Evolutionary conservation across 2,888 invertebrate species (phyloP), one percentile per base, ranked within the genome.

Genomic region (Rhingia campestris): DNA sequence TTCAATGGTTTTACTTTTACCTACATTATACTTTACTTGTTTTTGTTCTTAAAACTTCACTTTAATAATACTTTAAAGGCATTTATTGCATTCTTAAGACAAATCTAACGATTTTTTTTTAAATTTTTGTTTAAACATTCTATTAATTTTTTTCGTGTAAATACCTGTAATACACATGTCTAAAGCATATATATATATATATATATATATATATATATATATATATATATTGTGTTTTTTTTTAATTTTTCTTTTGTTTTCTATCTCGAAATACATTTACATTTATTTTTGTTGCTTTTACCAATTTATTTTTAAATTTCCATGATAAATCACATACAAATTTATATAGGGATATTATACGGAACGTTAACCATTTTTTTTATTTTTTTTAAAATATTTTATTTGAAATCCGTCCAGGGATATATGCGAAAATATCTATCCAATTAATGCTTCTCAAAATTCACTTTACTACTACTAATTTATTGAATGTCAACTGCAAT

Each of bases 151-250:
- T 64, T 77, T 66, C 81, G 54, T 86, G 76, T 82, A 72, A 77
- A 72, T 70, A 80, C 72, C 79, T 86, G 77, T 81, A 80, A 74
- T 81, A 86, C 84, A 79, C 86, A 77, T 77, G 80, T 72, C 66
- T 74, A 76, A 84, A 77, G 73, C 82, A 79, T 73, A 22, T 22
- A 22, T 22, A 22, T 22, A 22, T 22, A n/a, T n/a, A n/a, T n/a
- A n/a, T n/a, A n/a, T n/a, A n/a, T n/a, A n/a, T n/a, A n/a, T n/a
- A n/a, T n/a, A n/a, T n/a, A n/a, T n/a, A n/a, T n/a, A n/a, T n/a
- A 79, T 73, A 22, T 22, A 22, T 22, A 22, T 22, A 22, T 22
- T 22, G 1, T 54, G 51, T 79, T 59, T 47, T 47, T 12, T 67
- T 73, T 61, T 61, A 56, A 74, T 67, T 82, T 82, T 74, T 59